phyloP scores from a whole-genome alignment of 2,888 invertebrate species.

The Eilema caniola region DNA sequence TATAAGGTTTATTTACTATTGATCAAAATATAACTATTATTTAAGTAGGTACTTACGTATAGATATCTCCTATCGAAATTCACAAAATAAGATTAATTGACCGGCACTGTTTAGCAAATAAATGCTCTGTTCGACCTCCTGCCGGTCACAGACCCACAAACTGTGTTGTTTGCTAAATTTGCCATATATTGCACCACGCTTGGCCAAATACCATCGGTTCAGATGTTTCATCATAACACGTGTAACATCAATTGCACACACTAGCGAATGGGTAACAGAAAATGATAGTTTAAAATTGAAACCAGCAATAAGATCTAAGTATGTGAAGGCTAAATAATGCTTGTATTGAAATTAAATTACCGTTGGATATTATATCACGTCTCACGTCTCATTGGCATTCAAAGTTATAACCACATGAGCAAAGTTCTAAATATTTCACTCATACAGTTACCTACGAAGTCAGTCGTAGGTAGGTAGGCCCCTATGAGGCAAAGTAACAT shows the following conservation, averaged over 20 bases:
- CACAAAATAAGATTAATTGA: not conserved
- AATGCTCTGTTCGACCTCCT: not conserved
- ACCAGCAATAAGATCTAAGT: not conserved
- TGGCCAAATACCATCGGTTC: not conserved
- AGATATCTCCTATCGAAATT: not conserved
- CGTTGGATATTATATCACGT: not conserved
- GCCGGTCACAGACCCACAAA: not conserved
- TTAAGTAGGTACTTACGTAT: not conserved
- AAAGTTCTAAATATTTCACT: not conserved
- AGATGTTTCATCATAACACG: not conserved
- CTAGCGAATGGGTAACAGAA: not conserved
- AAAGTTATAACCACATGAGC: not conserved
- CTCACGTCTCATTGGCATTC: not conserved
- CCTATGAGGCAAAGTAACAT: not conserved
- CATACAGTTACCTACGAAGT: not conserved
- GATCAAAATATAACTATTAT: too few species aligned
- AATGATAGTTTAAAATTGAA: not conserved
- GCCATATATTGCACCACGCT: not conserved
- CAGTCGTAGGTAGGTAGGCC: not conserved
- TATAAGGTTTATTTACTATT: not conserved
- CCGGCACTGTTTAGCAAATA: not conserved
- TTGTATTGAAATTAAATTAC: not conserved
- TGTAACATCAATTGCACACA: not conserved
- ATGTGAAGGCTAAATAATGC: not conserved
- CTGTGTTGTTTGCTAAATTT: not conserved